A percentile compares a stretch with the other conserved stretches of the same genome.
Conservation (phyloP, 2,113 vertebrate genomes). For the Stictonetta naevosa region DNA sequence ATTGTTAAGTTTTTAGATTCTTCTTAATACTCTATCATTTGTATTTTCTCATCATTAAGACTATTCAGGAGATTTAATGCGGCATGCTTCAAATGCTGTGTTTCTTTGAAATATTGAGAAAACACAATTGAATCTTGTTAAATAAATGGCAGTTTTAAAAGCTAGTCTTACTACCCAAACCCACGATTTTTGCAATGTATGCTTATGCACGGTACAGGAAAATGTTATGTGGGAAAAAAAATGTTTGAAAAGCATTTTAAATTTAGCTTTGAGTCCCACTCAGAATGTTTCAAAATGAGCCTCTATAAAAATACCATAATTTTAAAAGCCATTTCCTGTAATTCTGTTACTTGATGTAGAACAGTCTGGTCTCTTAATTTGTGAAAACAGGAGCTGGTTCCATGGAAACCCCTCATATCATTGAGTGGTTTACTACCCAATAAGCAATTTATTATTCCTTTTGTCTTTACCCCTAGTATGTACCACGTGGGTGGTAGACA, state of each 20-base stretch:
- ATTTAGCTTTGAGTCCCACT: neutral
- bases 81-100: neutral
- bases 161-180: neutral
- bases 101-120: neutral
- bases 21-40: neutral
- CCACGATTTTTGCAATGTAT: neutral
- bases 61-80: neutral
- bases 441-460: neutral
- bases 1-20: neutral
- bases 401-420: conserved; percentile 25
- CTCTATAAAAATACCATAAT: neutral
- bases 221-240: neutral
- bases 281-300: conserved; percentile 18
- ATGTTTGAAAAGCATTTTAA: neutral
- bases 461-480: neutral
- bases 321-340: conserved; percentile 34
- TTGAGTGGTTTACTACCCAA: conserved; percentile 1
- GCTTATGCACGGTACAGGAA: neutral
- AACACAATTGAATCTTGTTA: neutral
- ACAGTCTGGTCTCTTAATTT: neutral
- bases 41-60: neutral
- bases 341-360: conserved; percentile 1
- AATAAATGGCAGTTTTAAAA: neutral
- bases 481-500: neutral
- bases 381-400: neutral